Percentiles rank a stretch among this genome's conserved stretches.
These are phyloP conservation scores for Rissa tridactyla DNA, from an alignment of 2,113 vertebrate species.

Conservation along the genomic window DNA sequence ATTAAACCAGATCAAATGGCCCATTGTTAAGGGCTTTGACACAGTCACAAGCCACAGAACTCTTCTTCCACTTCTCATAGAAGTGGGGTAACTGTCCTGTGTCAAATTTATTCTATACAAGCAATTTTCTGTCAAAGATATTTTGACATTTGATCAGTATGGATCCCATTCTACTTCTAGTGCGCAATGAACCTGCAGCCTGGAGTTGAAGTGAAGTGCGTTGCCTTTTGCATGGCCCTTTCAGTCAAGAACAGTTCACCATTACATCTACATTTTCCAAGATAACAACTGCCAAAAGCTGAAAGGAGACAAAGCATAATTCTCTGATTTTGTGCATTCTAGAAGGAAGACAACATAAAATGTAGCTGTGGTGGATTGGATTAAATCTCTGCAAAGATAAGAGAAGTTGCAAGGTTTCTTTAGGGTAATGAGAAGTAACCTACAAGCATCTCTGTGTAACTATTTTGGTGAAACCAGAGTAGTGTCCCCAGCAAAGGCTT, in stretches of 20 bases:
- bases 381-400: neutral
- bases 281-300: neutral
- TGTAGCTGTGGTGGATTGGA: neutral
- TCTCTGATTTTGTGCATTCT: neutral
- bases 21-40: neutral
- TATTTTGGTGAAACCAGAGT: neutral
- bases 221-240: neutral
- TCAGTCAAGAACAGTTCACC: neutral
- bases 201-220: neutral
- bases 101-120: neutral
- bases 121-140: neutral
- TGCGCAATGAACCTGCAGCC: neutral
- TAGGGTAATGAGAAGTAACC: neutral
- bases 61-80: neutral
- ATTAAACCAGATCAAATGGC: neutral
- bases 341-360: neutral
- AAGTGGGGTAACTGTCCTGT: neutral
- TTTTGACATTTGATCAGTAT: neutral
- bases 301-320: neutral
- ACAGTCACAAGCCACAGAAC: neutral
- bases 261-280: neutral
- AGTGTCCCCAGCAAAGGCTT: neutral
- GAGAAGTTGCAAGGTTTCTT: neutral
- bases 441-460: neutral
- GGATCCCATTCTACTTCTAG: neutral